Evolutionary conservation across 1,140 invertebrate species (phyloP).

Genomic region (Euborellia annulipes): DNA sequence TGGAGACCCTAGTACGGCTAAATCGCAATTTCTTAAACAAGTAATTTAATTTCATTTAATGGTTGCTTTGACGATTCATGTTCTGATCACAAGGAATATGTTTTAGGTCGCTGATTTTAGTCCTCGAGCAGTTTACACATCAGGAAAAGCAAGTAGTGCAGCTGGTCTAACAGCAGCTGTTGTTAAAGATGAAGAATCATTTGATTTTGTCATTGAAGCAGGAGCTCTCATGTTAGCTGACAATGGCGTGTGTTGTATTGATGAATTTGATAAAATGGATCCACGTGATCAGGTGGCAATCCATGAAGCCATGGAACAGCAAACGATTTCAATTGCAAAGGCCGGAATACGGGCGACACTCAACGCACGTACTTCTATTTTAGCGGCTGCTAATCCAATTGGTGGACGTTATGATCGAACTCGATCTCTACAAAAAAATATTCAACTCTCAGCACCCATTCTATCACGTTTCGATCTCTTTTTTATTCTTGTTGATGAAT

Average conservation of each 20-base stretch:
- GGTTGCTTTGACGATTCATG: neutral
- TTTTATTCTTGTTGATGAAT: slow-evolving; percentile 94
- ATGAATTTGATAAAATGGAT: slow-evolving; percentile 99
- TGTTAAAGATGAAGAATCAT: slow-evolving; percentile 91
- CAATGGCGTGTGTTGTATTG: slow-evolving; percentile 98
- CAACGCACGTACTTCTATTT: slow-evolving; percentile 61
- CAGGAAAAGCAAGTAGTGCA: slow-evolving; percentile 93
- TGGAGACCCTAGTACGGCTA: slow-evolving; percentile 97
- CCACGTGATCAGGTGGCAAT: slow-evolving; percentile 93
- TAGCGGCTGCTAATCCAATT: slow-evolving; percentile 95
- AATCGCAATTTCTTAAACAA: slow-evolving; percentile 93
- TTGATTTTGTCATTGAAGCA: slow-evolving; percentile 98
- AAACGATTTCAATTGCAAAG: slow-evolving; percentile 97
- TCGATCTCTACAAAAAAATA: slow-evolving; percentile 91
- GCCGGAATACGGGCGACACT: slow-evolving; percentile 14
- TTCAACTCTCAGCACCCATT: slow-evolving; percentile 85
- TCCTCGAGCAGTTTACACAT: slow-evolving; percentile 93
- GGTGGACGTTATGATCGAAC: slow-evolving; percentile 88
- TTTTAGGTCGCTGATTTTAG: slow-evolving; percentile 77
- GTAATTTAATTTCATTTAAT: slow-evolving; percentile 20
- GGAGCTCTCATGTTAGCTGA: slow-evolving; percentile 98
- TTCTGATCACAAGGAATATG: slow-evolving; percentile 7
- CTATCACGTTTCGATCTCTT: slow-evolving; percentile 99
- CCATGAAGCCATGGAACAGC: slow-evolving; percentile 99
- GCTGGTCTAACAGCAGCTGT: slow-evolving; percentile 97